phyloP scores from a whole-genome alignment of 2,888 invertebrate species.

The Pristionchus maxplancki region DNA sequence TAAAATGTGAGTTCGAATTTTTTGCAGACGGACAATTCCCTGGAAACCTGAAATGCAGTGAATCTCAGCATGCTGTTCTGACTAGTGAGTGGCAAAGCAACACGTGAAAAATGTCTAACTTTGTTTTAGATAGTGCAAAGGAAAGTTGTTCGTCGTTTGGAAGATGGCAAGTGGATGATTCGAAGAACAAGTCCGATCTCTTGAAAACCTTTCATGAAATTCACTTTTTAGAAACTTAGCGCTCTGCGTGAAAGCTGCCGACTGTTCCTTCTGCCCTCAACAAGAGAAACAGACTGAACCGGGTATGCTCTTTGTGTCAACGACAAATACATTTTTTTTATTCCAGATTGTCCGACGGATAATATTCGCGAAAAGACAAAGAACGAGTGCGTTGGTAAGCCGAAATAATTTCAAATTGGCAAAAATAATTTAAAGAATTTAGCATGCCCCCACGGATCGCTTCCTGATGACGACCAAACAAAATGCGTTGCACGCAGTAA shows the following conservation, averaged over 20 bases:
- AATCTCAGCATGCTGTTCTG: neutral
- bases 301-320: neutral
- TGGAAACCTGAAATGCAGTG: neutral
- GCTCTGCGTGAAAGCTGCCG: neutral
- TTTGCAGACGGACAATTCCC: neutral
- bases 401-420: neutral
- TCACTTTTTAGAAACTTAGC: neutral
- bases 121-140: neutral
- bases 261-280: neutral
- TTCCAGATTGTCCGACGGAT: neutral
- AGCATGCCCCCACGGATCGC: neutral
- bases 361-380: neutral
- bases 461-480: neutral
- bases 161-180: neutral
- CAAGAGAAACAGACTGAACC: neutral
- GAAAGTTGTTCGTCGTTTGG: neutral
- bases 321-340: neutral
- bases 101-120: neutral
- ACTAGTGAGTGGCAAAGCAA: neutral
- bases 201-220: neutral
- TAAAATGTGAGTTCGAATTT: neutral
- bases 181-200: neutral
- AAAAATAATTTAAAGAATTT: neutral
- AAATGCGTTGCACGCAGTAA: neutral
- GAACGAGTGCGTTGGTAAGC: neutral